Percentiles rank a stretch among this genome's conserved stretches.
Conservation (phyloP, 2,113 vertebrate genomes). For the Acrocephalus kingi region DNA sequence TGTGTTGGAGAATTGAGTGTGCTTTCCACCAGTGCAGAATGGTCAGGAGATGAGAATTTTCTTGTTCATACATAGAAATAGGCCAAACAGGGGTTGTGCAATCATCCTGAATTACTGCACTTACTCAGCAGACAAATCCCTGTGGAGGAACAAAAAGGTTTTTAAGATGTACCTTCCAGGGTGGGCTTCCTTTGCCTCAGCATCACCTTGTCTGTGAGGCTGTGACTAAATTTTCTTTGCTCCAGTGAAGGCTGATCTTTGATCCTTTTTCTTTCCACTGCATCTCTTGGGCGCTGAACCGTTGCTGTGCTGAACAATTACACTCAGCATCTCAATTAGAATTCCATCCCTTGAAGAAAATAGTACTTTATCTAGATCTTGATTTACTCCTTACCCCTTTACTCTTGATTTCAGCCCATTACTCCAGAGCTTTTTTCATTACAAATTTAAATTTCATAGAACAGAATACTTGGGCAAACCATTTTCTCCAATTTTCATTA, state of each 20-base stretch:
- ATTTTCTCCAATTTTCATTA: not conserved
- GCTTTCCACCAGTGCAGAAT: not conserved
- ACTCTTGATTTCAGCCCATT: not conserved
- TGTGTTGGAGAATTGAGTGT: not conserved
- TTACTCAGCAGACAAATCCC: not conserved
- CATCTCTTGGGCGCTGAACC: not conserved
- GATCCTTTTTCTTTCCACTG: not conserved
- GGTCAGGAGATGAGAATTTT: not conserved
- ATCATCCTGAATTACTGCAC: not conserved
- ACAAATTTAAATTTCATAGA: not conserved
- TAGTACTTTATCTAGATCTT: not conserved
- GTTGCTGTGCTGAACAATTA: not conserved
- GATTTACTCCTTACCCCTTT: not conserved
- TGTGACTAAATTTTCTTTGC: not conserved
- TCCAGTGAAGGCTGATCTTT: not conserved
- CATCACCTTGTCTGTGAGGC: not conserved
- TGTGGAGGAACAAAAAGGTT: not conserved
- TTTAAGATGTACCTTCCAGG: not conserved
- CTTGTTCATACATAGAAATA: not conserved
- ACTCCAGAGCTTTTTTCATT: not conserved
- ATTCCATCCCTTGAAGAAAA: not conserved
- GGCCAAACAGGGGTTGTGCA: slow-evolving; percentile 3
- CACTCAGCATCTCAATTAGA: not conserved
- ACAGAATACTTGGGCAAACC: not conserved
- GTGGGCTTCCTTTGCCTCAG: not conserved